Percentiles rank a stretch among this genome's conserved stretches.
These are phyloP conservation scores for Mactromeris polynyma DNA, from an alignment of 2,888 invertebrate genomes.

Conservation along the genomic window DNA sequence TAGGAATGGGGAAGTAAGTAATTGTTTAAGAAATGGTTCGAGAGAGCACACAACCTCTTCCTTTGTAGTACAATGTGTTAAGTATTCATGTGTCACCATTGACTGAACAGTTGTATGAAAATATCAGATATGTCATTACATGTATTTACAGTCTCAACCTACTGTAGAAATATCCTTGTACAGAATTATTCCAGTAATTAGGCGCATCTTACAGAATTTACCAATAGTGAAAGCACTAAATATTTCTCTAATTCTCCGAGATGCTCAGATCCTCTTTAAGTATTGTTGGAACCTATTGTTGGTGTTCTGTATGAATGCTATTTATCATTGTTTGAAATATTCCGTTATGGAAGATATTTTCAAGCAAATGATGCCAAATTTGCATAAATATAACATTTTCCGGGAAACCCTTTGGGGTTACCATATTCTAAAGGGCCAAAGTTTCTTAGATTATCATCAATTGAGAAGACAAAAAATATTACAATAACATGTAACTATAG, in stretches of 20 bases:
- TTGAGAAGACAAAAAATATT: not conserved
- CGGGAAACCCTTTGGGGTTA: constrained; percentile 5
- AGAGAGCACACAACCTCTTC: too few species aligned
- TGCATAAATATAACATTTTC: constrained; percentile 28
- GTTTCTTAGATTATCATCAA: not conserved
- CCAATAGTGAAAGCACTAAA: not conserved
- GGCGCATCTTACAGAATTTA: too few species aligned
- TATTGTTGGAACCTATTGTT: not conserved
- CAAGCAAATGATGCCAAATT: constrained; percentile 6
- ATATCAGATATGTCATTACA: too few species aligned
- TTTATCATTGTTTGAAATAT: not conserved
- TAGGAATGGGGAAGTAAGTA: too few species aligned
- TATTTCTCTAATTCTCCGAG: not conserved
- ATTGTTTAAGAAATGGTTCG: too few species aligned
- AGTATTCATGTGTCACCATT: too few species aligned
- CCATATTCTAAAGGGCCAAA: constrained; percentile 3
- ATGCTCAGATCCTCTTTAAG: not conserved
- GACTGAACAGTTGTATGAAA: too few species aligned
- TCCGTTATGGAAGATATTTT: not conserved
- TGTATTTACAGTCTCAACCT: too few species aligned
- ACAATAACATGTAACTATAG: not conserved
- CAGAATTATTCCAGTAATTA: too few species aligned
- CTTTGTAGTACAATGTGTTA: too few species aligned
- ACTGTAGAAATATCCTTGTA: too few species aligned
- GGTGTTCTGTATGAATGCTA: not conserved